phyloP scores from a whole-genome alignment of 2,113 vertebrate genomes.

The Saimiri boliviensis region DNA sequence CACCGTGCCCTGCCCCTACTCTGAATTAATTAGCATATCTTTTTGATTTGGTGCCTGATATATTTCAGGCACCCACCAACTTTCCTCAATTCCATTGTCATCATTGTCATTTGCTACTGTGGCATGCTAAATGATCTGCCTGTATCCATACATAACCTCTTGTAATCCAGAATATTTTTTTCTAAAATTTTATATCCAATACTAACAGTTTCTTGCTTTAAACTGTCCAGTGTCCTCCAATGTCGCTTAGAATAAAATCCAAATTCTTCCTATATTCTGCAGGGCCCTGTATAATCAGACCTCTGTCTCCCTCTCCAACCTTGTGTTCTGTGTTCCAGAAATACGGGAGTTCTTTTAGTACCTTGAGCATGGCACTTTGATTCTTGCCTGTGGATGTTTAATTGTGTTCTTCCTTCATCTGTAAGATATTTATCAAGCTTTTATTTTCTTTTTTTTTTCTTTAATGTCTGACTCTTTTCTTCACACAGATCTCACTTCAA shows the following conservation, averaged over 20 bases:
- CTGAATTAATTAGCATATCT: neutral
- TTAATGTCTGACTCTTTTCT: neutral
- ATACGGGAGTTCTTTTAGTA: neutral
- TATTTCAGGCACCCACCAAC: neutral
- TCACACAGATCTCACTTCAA: neutral
- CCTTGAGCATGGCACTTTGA: neutral
- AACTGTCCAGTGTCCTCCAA: neutral
- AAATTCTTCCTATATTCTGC: neutral
- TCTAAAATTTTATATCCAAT: neutral
- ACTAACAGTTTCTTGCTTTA: neutral
- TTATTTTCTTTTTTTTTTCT: neutral
- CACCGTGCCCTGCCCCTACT: fast-evolving
- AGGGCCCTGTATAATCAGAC: neutral
- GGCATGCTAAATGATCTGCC: neutral
- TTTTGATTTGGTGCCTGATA: neutral
- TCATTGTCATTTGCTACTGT: neutral
- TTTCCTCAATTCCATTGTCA: neutral
- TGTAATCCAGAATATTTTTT: neutral
- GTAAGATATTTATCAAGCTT: neutral
- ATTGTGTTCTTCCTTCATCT: neutral
- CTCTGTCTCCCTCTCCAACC: neutral
- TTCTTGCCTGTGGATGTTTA: neutral
- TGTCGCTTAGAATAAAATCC: neutral
- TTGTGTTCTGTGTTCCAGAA: neutral
- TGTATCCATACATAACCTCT: neutral